phyloP scores from a whole-genome alignment of 1,140 invertebrate species.

The Gryllus bimaculatus region DNA sequence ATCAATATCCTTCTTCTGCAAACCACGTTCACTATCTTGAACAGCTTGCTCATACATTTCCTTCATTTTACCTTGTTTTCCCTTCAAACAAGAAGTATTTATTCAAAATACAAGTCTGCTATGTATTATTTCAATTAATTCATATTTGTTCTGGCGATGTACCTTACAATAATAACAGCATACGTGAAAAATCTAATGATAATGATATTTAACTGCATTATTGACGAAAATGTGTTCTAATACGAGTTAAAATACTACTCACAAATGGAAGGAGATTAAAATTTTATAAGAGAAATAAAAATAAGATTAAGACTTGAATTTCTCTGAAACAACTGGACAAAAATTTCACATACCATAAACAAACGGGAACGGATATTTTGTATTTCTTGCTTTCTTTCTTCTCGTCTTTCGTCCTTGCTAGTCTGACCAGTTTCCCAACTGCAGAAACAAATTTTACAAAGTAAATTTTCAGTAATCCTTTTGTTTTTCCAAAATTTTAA shows the following conservation, averaged over 20 bases:
- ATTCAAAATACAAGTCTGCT: too few relatives aligned
- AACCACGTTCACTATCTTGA: slow-evolving; percentile 47
- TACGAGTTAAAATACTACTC: too few relatives aligned
- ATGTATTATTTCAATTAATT: too few relatives aligned
- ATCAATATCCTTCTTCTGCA: slow-evolving; percentile 22
- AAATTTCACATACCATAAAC: slow-evolving; percentile 54
- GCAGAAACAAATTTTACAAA: background rate
- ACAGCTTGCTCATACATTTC: slow-evolving; percentile 86
- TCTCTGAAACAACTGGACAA: background rate
- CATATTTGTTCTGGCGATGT: too few relatives aligned
- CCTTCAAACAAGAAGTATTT: slow-evolving; percentile 40
- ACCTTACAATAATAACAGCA: too few relatives aligned
- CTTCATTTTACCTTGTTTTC: slow-evolving; percentile 82
- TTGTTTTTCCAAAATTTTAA: background rate
- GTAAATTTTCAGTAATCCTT: background rate
- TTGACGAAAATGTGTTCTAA: too few relatives aligned
- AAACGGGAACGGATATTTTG: slow-evolving; percentile 71
- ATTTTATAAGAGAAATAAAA: too few relatives aligned
- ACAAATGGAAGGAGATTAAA: too few relatives aligned
- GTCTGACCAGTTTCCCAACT: slow-evolving; percentile 35
- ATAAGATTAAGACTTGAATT: background rate
- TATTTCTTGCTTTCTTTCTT: slow-evolving; percentile 80
- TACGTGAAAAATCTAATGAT: too few relatives aligned
- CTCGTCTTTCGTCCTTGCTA: slow-evolving; percentile 56
- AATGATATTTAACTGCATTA: too few relatives aligned